Base-by-base conservation (phyloP, 2,888 invertebrate species). In the Apamea crenata region DNA sequence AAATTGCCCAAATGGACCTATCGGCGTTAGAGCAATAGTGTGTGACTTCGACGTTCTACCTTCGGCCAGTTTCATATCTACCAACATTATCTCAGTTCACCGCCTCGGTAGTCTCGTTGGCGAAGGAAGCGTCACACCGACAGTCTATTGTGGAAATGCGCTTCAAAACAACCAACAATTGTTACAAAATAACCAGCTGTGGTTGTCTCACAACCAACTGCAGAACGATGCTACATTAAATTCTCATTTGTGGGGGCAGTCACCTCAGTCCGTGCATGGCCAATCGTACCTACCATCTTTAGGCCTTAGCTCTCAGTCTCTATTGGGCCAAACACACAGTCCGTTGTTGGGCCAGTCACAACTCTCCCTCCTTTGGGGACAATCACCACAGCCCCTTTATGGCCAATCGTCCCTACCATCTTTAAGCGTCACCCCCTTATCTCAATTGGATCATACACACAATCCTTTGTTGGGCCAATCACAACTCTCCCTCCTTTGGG, bases 11-110 rank as follows among this genome's bases (percentile, higher is more conserved):
- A n/a, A 67, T 25, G 71, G 71, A n/a, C 29, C 18, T 12, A 14
- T 40, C 14, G 67, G 78, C 0, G 36, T 18, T 1, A 6, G 0
- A 8, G 78, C 67, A 18, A 2, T 3, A 14, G 47, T 67, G 7
- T 80, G 80, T 47, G 80, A 80, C 25, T 2, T 10, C 12, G 80
- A 76, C 12, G 10, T 36, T 16, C 0, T 12, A 25, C 44, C 61
- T 14, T 0, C 7, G 0, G 76, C 53, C 44, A 14, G 4, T 25
- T 80, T 81, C 25, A 1, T 36, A 36, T 1, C 14, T 16, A 0
- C 0, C 2, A 53, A 47, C 8, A 4, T 82, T 8, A 68, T 80
- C 44, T 5, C 3, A 7, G 29, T 80, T 2, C 76, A 68, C 25
- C 80, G 80, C 16, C 1, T 8, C 7, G 80, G 80, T 12, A 18